A percentile compares a stretch with the other conserved stretches of the same genome.
Evolutionary conservation across 2,113 vertebrate species (phyloP).

Genomic region (Daphoenositta chrysoptera): DNA sequence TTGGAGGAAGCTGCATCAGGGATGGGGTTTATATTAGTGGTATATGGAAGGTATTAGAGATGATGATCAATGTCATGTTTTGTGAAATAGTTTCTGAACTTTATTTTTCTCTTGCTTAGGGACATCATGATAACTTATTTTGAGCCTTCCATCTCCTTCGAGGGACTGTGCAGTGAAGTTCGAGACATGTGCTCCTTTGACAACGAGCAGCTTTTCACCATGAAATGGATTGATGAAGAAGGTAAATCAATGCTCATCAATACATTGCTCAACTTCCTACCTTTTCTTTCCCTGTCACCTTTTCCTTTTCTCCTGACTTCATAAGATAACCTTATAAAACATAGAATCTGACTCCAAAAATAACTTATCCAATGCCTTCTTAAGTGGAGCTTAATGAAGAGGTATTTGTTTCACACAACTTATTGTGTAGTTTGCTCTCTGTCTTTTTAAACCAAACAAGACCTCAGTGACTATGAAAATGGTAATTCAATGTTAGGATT

Average conservation of each 20-base stretch:
- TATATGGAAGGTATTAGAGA: not conserved
- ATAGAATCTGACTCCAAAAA: not conserved
- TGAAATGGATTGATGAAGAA: conserved; percentile 99
- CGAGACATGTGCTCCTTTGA: conserved; percentile 98
- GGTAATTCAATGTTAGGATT: not conserved
- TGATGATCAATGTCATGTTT: not conserved
- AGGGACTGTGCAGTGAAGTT: conserved; percentile 90
- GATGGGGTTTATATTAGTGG: not conserved
- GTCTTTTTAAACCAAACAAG: not conserved
- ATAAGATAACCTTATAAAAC: not conserved
- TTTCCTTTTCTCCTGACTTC: not conserved
- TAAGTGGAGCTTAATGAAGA: not conserved
- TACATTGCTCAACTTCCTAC: not conserved
- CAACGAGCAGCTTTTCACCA: conserved; percentile 96
- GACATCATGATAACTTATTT: conserved; percentile 99
- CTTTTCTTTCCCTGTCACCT: not conserved
- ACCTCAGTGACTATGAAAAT: not conserved
- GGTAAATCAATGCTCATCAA: conserved; percentile 63
- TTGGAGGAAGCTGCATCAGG: not conserved
- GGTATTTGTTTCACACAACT: not conserved
- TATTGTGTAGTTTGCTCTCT: not conserved
- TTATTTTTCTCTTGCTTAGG: conserved; percentile 70
- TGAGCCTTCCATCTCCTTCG: conserved; percentile 94
- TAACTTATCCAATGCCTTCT: not conserved
- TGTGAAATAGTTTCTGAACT: not conserved